Evolutionary conservation across 35 echinoderm and acorn worm genomes (phyloP).

Genomic region (Ophioderma brevispina): DNA sequence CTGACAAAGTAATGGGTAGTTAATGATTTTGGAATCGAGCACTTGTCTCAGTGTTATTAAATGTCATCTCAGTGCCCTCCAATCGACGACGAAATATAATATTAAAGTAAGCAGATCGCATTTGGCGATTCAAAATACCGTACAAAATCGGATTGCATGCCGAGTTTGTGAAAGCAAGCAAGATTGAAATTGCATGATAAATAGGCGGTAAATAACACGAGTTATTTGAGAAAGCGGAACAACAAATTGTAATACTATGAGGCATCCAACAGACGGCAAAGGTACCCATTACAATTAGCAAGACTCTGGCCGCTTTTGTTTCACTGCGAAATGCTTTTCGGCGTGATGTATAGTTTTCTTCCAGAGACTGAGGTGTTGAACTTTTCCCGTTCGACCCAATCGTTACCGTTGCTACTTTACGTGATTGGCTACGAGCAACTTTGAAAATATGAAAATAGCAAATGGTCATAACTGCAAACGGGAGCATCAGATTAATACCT

Average conservation of each 20-base stretch:
- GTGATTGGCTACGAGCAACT: conserved; percentile 52
- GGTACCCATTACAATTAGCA: conserved; percentile 77
- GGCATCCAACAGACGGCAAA: conserved; percentile 85
- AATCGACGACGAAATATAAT: background rate
- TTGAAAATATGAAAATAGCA: conserved; percentile 69
- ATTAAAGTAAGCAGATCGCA: conserved; percentile 33
- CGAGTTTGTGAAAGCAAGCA: conserved; percentile 64
- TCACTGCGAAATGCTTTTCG: conserved; percentile 54
- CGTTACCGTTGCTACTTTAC: conserved; percentile 20
- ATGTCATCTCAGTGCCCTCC: no score
- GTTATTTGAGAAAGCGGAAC: background rate
- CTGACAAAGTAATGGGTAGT: no score
- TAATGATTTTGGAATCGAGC: no score
- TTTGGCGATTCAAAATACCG: conserved; percentile 74
- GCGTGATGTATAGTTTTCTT: background rate
- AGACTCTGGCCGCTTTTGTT: conserved; percentile 60
- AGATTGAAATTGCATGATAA: conserved; percentile 52
- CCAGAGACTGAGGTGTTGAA: background rate
- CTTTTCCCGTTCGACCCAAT: background rate
- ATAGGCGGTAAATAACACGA: conserved; percentile 14
- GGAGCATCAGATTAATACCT: conserved; percentile 20
- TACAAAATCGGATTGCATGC: conserved; percentile 89
- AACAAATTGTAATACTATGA: conserved; percentile 33
- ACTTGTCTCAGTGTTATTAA: no score
- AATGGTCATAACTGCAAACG: conserved; percentile 48